These are phyloP conservation scores for Dendrocincla tyrannina DNA, from an alignment of 2,797 vertebrate species.

Conservation along the genomic window DNA sequence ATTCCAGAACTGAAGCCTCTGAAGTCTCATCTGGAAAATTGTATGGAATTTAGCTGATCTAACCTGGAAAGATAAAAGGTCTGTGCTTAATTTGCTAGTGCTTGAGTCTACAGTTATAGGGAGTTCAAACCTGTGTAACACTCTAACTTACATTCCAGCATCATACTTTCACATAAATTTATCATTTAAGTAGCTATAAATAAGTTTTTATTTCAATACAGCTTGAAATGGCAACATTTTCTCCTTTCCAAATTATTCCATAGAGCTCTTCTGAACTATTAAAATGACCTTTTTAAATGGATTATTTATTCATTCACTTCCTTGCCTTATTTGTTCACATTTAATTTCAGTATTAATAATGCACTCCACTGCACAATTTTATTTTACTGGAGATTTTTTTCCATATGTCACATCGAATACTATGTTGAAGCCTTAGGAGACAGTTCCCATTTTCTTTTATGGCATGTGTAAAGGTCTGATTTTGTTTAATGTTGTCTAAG, in stretches of 20 bases:
- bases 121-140: neutral
- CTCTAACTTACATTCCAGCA: neutral
- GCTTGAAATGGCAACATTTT: neutral
- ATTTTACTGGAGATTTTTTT: constrained; percentile 45
- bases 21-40: neutral
- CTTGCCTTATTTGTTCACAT: constrained; percentile 55
- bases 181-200: neutral
- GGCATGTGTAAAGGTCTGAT: neutral
- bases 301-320: constrained; percentile 53
- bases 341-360: constrained; percentile 54
- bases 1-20: neutral
- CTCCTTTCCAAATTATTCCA: constrained; percentile 9
- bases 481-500: constrained; percentile 28
- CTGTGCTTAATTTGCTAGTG: neutral
- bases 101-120: neutral
- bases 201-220: neutral
- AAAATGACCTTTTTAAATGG: constrained; percentile 39
- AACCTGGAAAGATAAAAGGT: neutral
- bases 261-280: neutral
- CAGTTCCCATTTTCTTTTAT: constrained; percentile 23
- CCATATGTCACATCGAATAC: constrained; percentile 1
- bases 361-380: constrained; percentile 1
- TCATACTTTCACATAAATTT: neutral
- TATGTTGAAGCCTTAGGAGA: constrained; percentile 32
- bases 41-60: neutral